Conservation (phyloP, 2,113 vertebrate genomes). For the Pangasianodon gigas region DNA sequence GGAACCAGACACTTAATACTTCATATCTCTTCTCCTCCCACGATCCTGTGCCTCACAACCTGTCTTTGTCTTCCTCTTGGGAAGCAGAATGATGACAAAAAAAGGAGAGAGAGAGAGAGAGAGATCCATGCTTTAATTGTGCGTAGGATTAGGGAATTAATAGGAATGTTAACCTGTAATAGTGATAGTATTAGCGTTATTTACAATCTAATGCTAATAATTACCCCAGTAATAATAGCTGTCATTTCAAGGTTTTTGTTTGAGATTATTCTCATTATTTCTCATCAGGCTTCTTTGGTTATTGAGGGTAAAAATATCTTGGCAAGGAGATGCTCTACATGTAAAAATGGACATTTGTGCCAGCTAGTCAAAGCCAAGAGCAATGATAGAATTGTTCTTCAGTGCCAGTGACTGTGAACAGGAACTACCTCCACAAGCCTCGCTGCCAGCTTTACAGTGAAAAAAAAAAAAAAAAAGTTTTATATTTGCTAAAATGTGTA, state of each 20-base stretch:
- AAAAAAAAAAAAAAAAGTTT: conserved; percentile 11
- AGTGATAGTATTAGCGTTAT: conserved; percentile 76
- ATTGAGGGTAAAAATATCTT: conserved; percentile 20
- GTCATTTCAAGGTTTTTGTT: conserved; percentile 68
- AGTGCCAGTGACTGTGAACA: conserved; percentile 39
- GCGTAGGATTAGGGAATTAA: conserved; percentile 77
- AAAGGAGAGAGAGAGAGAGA: neutral
- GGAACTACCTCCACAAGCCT: conserved; percentile 34
- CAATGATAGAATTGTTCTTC: conserved; percentile 43
- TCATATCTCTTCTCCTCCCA: conserved; percentile 51
- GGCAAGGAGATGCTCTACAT: conserved; percentile 29
- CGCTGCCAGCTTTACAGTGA: conserved; percentile 20
- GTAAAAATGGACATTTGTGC: conserved; percentile 39
- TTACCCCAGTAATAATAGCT: conserved; percentile 69
- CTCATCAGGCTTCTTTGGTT: conserved; percentile 26
- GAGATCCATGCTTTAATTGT: conserved; percentile 70
- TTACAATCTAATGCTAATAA: conserved; percentile 78
- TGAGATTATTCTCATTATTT: conserved; percentile 47
- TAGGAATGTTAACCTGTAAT: conserved; percentile 74
- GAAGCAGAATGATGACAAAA: conserved; percentile 60
- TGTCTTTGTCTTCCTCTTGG: conserved; percentile 58
- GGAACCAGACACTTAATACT: conserved; percentile 68
- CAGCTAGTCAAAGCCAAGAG: conserved; percentile 40
- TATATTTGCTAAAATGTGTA: neutral
- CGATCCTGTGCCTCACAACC: conserved; percentile 45